These are phyloP conservation scores for Thecophora atra DNA, from an alignment of 2,888 invertebrate species.

Conservation along the genomic window DNA sequence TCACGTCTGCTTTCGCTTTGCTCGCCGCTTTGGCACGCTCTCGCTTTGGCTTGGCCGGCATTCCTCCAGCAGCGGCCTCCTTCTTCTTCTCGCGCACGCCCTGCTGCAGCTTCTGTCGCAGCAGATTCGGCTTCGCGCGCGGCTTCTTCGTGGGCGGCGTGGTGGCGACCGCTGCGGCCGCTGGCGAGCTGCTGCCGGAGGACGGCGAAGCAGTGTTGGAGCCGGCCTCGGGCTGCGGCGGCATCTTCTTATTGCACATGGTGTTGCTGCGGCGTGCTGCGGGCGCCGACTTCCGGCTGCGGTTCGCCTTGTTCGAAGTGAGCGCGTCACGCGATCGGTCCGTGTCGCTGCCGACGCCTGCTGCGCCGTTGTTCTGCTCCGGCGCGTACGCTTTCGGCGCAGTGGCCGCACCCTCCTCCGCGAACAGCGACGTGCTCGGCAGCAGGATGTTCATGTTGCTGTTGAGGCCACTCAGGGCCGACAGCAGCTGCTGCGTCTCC, in stretches of 20 bases:
- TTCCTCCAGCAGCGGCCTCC: slow-evolving; percentile 42
- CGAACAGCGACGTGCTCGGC: slow-evolving; percentile 52
- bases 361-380: slow-evolving; percentile 57
- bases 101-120: slow-evolving; percentile 62
- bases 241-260: slow-evolving; percentile 45
- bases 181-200: slow-evolving; percentile 35
- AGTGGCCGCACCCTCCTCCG: slow-evolving; percentile 67
- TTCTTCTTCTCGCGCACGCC: slow-evolving; percentile 59
- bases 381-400: slow-evolving; percentile 68
- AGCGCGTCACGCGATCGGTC: slow-evolving; percentile 67
- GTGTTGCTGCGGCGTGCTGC: slow-evolving; percentile 32
- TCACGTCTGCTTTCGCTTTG: slow-evolving; percentile 50
- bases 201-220: slow-evolving; percentile 48
- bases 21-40: slow-evolving; percentile 57
- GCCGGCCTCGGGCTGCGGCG: slow-evolving; percentile 35
- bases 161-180: slow-evolving; percentile 26
- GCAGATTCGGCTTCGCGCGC: slow-evolving; percentile 54
- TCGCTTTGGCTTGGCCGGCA: slow-evolving; percentile 53
- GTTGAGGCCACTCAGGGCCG: slow-evolving; percentile 22
- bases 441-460: slow-evolving; percentile 45
- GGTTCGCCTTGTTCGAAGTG: slow-evolving; percentile 66
- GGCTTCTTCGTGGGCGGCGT: slow-evolving; percentile 9
- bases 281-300: slow-evolving; percentile 47
- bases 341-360: slow-evolving; percentile 68
- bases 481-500: slow-evolving; percentile 52